Evolutionary conservation across 2,797 vertebrate species (phyloP).

Genomic region (Fistularia commersonii): DNA sequence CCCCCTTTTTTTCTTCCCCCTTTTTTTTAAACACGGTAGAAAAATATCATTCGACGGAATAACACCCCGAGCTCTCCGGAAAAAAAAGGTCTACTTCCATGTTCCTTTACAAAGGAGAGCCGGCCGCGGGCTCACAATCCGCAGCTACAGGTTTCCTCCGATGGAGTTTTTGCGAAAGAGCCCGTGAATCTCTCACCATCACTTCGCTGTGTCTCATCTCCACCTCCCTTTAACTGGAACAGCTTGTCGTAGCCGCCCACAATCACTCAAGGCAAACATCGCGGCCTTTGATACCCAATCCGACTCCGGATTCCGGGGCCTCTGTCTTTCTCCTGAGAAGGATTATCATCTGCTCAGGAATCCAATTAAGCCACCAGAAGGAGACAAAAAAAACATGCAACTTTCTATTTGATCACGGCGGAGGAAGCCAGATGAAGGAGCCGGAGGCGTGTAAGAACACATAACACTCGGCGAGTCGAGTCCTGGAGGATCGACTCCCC

Average conservation of each 20-base stretch:
- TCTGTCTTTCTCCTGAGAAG: background rate
- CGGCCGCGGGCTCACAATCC: background rate
- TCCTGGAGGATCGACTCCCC: background rate
- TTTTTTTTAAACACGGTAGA: background rate
- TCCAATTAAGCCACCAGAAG: too few relatives aligned
- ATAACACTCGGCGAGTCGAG: background rate
- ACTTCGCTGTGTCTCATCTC: too few relatives aligned
- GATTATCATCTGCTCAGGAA: background rate
- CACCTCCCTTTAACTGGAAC: too few relatives aligned
- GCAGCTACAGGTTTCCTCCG: background rate
- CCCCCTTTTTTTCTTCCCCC: background rate
- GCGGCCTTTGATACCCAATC: too few relatives aligned
- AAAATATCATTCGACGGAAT: slow-evolving; percentile 14
- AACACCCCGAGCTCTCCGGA: slow-evolving; percentile 4
- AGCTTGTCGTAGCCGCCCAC: too few relatives aligned
- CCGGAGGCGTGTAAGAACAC: too few relatives aligned
- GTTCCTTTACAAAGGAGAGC: background rate
- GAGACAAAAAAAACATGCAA: too few relatives aligned
- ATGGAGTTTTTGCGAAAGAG: background rate
- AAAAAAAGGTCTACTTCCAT: slow-evolving; percentile 4
- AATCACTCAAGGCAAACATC: too few relatives aligned
- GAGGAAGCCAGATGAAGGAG: too few relatives aligned
- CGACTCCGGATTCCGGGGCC: background rate
- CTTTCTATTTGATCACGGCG: too few relatives aligned
- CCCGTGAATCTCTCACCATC: background rate